Evolutionary conservation across 2,797 vertebrate species (phyloP), one percentile per base, ranked within the genome.

Genomic region (Holocentrus rufus): DNA sequence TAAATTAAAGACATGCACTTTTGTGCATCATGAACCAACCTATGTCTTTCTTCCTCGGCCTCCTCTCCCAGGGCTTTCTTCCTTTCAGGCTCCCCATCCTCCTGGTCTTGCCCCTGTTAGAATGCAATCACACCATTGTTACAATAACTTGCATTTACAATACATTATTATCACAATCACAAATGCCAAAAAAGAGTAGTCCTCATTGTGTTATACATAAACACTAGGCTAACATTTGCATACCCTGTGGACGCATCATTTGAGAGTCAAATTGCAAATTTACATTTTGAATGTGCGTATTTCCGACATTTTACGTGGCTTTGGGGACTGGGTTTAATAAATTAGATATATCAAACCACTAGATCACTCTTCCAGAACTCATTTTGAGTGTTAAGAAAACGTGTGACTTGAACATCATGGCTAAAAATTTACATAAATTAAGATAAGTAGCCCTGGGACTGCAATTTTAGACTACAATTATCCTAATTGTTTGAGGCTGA

Each of bases 31-130:
- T 82, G 3, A 70, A 81, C 82, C 52, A 55, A 97, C 96, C 89
- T 95, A 92, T 97, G 96, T 72, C 84, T 95, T 72, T 91, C 91
- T 62, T 92, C 94, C 1, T 88, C 77, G 0, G 90, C 90, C 7
- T 93, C 93, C 0, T 94, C 94, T 22, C 88, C 86, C 55, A 89
- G 65, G 11, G 91, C 79, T 70, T 91, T 93, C 88, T 97, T 97
- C 68, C 49, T 85, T 69, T 95, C 94, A 0, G 92, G 93, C 23
- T 96, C 95, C 0, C 74, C 90, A 0, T 94, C 89, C 0, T 89
- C 90, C 17, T 82, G 73, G 30, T 94, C 94, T 59, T 78, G 91
- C 2, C 86, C 93, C 96, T 97, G 90, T 17, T 77, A 80, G 74
- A 57, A 74, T 1, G 76, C 39, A 10, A 72, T 7, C 25, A 82